Evolutionary conservation across 2,113 vertebrate species (phyloP), one percentile per base, ranked within the genome.

Genomic region (Microtus montanus): DNA sequence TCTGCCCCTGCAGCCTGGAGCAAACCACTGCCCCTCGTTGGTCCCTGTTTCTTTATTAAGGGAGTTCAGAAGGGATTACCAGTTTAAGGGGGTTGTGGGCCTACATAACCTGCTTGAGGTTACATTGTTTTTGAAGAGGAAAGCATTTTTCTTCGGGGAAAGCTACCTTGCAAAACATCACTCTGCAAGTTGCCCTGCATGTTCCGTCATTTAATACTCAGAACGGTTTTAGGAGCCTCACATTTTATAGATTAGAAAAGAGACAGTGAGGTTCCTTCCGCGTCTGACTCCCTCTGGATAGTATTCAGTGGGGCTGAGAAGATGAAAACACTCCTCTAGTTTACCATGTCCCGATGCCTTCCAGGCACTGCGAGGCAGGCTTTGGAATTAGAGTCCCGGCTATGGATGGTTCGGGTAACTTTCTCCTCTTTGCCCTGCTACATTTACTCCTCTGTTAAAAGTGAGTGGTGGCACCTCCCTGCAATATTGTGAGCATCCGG

Each of bases 231-330:
- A 74, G 75, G 64, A 41, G 49, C 20, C 78, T 95, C 89, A 88
- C n/a, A 77, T 93, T 79, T 79, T 82, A 87, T 20, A 93, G 66
- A 87, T 91, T 52, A 79, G 91, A 88, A 95, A 91, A 80, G 75
- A 89, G 87, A 94, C 35, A 28, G 79, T 49, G 75, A 90, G 30
- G 26, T 63, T 38, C 24, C 38, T 35, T 49, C 64, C 35, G 3
- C 35, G 44, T 54, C 89, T 63, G n/a, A 75, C 73, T 71, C 44
- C 30, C 54, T 70, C 22, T 66, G 71, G 54, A 28, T 73, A 82
- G 63, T 52, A 33, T 70, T 84, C 33, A 66, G 7, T 14, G 12
- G 17, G 26, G 38, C 70, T 89, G 75, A n/a, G 47, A 30, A 70
- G 41, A 17, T 35, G 83, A 89, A 64, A 75, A 75, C 6, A 6